Conservation (phyloP, 1,140 invertebrate genomes). For the Linepithema humile region DNA sequence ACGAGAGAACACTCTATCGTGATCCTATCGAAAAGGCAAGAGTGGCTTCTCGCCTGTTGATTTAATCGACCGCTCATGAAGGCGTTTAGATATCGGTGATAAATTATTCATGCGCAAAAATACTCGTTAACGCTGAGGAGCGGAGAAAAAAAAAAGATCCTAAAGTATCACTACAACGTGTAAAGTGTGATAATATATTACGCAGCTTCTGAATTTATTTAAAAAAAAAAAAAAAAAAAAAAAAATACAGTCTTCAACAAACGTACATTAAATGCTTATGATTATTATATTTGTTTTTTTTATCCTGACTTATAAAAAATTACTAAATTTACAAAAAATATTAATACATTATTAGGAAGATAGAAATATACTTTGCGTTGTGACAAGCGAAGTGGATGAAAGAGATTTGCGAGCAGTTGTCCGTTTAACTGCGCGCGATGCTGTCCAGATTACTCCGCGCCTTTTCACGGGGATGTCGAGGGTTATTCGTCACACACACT, state of each 20-base stretch:
- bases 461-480: conserved; percentile 2
- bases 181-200: neutral
- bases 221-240: neutral
- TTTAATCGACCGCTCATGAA: conserved; percentile 5
- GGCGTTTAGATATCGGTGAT: neutral
- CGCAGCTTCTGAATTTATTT: neutral
- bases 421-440: conserved; percentile 6
- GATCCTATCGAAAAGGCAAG: neutral
- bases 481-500: conserved; percentile 45
- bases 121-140: neutral
- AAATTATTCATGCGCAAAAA: conserved; percentile 14
- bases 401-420: neutral
- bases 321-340: neutral
- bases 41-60: neutral
- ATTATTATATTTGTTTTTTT: neutral
- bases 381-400: neutral
- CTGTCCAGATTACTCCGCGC: neutral
- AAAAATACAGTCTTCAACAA: neutral
- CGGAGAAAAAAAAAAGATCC: too few relatives aligned
- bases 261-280: neutral
- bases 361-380: neutral
- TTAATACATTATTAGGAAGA: neutral
- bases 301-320: neutral
- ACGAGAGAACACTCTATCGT: neutral
- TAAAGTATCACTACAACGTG: neutral